Base-by-base conservation (phyloP, 2,797 vertebrate genomes). In the Cyclopterus lumpus region DNA sequence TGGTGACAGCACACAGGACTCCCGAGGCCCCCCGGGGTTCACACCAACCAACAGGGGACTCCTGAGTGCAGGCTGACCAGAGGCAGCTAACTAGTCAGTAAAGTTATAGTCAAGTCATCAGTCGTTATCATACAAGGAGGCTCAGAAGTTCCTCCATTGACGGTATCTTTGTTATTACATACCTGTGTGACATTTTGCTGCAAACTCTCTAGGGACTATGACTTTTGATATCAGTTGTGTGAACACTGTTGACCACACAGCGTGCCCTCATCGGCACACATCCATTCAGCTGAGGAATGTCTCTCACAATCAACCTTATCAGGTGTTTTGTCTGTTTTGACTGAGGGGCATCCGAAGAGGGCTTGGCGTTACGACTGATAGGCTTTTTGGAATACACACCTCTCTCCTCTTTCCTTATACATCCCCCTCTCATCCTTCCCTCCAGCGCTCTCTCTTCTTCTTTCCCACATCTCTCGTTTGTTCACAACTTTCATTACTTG, bases 241-340 rank as follows among this genome's bases (percentile, higher is more conserved):
- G 66, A 81, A 58, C 62, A 1, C 18, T 40, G 79, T 84, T 92
- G 89, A 86, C 91, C 88, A 87, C 89, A 89, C 91, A 89, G 26
- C 60, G 69, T 75, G 75, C 91, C 91, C 91, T 89, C 86, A 89
- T 90, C 67, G 8, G 64, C 60, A 77, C 73, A 80, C 83, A 80
- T 68, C 80, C 82, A 69, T 89, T 89, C 85, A 84, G 71, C 90
- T 80, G 59, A 92, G 92, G 93, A 94, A 94, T 93, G 89, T 86
- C 71, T 90, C 88, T 87, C 86, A 88, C 81, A 79, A 88, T 88
- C 86, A 26, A 58, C 72, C 86, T 93, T 94, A 94, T 94, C 94
- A 84, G 66, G 77, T 93, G 91, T 92, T 94, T 92, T 86, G 92
- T 91, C 91, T 93, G 87, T 93, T 92, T 82, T 90, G 91, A 91